Conservation (phyloP, 2,888 invertebrate genomes). For the Aspidiotus destructor region DNA sequence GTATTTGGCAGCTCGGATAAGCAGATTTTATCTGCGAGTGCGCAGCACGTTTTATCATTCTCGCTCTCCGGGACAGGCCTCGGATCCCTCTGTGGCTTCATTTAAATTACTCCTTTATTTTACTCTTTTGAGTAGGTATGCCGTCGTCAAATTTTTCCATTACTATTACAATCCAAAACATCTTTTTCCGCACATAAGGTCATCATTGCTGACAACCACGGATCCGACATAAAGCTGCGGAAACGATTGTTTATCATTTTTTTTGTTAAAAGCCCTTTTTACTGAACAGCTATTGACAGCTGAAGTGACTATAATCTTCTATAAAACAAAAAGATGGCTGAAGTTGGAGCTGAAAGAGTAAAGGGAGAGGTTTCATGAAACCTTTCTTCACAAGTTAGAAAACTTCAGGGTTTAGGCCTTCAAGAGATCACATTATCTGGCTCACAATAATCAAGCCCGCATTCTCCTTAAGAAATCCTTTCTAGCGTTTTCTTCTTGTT, state of each 20-base stretch:
- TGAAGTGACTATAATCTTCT: background rate
- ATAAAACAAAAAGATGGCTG: background rate
- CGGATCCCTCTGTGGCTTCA: no score
- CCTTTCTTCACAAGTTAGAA: background rate
- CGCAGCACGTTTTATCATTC: no score
- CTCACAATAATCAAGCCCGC: no score
- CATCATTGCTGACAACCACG: conserved; percentile 1
- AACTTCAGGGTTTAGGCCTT: no score
- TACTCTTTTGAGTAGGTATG: no score
- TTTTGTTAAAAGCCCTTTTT: background rate
- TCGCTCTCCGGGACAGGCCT: no score
- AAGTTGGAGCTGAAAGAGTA: conserved; percentile 1
- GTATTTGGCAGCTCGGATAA: no score
- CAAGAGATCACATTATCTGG: no score
- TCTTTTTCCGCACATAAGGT: background rate
- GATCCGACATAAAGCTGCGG: background rate
- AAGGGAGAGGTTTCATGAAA: background rate
- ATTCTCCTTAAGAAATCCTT: no score
- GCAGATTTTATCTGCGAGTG: no score
- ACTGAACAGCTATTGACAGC: background rate
- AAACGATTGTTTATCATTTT: background rate
- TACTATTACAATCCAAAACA: background rate
- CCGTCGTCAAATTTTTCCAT: background rate
- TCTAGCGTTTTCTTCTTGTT: no score
- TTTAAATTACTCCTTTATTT: no score